Conservation (phyloP, 2,888 invertebrate species). For the Melieria crassipennis region DNA sequence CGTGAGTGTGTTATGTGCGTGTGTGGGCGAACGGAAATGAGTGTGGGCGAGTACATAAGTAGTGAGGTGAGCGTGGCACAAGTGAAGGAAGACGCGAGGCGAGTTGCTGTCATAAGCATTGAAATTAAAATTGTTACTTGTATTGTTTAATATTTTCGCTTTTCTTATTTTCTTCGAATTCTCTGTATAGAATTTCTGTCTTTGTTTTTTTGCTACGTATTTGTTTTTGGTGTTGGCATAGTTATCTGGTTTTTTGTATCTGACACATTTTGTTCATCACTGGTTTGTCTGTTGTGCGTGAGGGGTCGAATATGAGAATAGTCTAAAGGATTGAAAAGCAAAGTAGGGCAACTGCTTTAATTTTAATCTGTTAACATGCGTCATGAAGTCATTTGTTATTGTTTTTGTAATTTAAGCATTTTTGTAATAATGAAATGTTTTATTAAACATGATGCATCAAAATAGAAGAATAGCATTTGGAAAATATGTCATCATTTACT, state of each 20-base stretch:
- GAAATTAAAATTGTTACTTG: conserved; percentile 24
- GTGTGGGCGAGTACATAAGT: background rate
- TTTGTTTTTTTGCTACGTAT: conserved; percentile 18
- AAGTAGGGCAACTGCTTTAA: too few species aligned
- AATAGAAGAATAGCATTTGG: too few species aligned
- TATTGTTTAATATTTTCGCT: conserved; percentile 18
- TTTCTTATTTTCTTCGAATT: conserved; percentile 12
- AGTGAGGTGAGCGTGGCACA: background rate
- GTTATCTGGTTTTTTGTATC: conserved; percentile 6
- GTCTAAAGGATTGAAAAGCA: too few species aligned
- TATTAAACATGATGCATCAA: too few species aligned
- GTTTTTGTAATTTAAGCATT: too few species aligned
- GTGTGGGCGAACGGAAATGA: conserved; percentile 9
- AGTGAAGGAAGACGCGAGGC: background rate
- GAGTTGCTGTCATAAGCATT: conserved; percentile 36
- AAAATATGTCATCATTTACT: too few species aligned
- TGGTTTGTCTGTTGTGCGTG: too few species aligned
- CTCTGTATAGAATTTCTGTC: background rate
- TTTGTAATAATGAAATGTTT: too few species aligned
- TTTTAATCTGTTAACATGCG: too few species aligned
- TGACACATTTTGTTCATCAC: background rate
- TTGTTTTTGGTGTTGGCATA: conserved; percentile 9
- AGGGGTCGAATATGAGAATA: too few species aligned
- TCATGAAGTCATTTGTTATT: too few species aligned
- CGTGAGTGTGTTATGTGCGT: conserved; percentile 18